Conservation (phyloP, 2,797 vertebrate species). For the Trematomus bernacchii region DNA sequence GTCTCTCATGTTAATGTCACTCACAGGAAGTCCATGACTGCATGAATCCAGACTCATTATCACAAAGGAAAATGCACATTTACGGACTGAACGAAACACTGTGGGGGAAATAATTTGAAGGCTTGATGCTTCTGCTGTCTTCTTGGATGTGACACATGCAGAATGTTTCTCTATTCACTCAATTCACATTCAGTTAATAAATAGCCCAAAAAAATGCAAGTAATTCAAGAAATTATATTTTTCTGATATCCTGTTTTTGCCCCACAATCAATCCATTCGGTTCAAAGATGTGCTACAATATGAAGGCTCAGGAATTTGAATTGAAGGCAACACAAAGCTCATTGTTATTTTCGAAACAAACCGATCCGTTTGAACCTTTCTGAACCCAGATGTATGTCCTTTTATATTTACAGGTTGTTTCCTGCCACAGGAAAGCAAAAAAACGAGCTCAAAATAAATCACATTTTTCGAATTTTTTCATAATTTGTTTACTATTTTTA, state of each 20-base stretch:
- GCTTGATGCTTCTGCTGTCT: background rate
- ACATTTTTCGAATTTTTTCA: no score
- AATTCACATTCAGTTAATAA: background rate
- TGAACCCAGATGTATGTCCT: background rate
- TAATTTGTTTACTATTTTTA: no score
- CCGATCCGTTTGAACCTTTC: no score
- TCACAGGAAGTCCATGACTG: conserved; percentile 58
- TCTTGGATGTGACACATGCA: background rate
- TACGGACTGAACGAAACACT: background rate
- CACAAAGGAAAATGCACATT: background rate
- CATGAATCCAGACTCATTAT: conserved; percentile 60
- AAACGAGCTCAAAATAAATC: background rate
- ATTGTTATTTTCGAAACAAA: no score
- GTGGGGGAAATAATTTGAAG: conserved; percentile 35
- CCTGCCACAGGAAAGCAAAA: conserved; percentile 45
- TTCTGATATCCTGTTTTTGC: no score
- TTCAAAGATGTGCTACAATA: background rate
- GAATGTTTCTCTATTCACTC: conserved; percentile 8
- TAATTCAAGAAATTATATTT: no score
- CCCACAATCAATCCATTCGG: no score
- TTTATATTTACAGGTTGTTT: conserved; percentile 48
- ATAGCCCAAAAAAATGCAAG: background rate
- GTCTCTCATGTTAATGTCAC: conserved; percentile 59
- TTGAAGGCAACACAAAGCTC: no score
- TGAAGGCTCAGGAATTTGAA: no score